Base-by-base conservation (phyloP, 1,140 invertebrate species). In the Drosophila yakuba region DNA sequence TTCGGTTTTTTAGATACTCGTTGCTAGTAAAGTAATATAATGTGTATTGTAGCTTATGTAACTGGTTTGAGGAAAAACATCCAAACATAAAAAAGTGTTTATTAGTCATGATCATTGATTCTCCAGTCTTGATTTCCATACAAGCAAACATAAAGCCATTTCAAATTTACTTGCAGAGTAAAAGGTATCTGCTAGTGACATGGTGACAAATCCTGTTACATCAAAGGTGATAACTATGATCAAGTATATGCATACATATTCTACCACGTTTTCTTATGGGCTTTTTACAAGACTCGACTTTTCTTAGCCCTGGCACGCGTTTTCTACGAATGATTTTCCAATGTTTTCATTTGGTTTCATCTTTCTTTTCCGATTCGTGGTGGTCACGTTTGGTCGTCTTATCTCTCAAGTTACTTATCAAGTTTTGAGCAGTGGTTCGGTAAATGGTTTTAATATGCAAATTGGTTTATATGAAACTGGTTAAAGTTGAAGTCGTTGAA, bases 341-440 rank as follows among this genome's bases (percentile, higher is more conserved):
- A 32, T 11, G 14, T 14, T 44, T 43, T 5, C 47, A 48, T 56
- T 38, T 69, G 17, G 35, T 39, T n/a, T 39, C 17, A 47, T 23
- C 14, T 36, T 68, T 68, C 32, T 32, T 35, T 8, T 15, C 32
- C 71, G 43, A 59, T 68, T 59, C 47, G 44, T 54, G 58, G 72
- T 76, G 64, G 61, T 74, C 80, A 83, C 80, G 80, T 84, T 69
- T 66, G 44, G 32, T 20, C 47, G 80, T 84, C 75, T 83, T 83
- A 79, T 83, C 80, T 55, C 47, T 80, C 57, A 67, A 38, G 51
- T 83, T 71, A 66, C 80, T 64, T 51, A 66, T 75, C 80, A 71
- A 55, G 80, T 75, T 57, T 66, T 38, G 32, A n/a, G 51, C 57
- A 72, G 44, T 59, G 68, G 41, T 47, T 25, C 45, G 45, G 14